Conservation (phyloP, 2,888 invertebrate species). For the Acronicta psi region DNA sequence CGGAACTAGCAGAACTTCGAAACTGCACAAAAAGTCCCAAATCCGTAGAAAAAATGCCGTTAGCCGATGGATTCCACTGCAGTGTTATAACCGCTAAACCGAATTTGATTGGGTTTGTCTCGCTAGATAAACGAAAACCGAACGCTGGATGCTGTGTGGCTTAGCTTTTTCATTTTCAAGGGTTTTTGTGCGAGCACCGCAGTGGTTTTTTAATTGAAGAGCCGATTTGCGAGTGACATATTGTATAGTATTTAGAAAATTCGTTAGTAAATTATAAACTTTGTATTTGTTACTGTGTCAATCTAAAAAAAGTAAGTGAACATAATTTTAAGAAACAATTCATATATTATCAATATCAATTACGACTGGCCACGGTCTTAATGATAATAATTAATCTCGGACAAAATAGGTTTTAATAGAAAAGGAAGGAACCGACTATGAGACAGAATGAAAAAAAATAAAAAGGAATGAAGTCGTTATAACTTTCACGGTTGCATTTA, state of each 20-base stretch:
- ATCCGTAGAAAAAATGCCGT: conserved; percentile 45
- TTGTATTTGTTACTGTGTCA: too few species aligned
- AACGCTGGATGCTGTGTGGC: conserved; percentile 23
- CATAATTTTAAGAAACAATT: not conserved
- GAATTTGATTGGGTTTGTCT: conserved; percentile 56
- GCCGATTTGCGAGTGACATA: not conserved
- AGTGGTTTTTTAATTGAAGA: conserved; percentile 48
- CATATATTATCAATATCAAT: not conserved
- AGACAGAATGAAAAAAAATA: conserved; percentile 17
- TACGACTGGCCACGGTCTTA: not conserved
- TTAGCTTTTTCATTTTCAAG: conserved; percentile 34
- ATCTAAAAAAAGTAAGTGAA: too few species aligned
- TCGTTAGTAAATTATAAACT: too few species aligned
- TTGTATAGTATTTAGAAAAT: not conserved
- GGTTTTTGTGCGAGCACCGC: conserved; percentile 34
- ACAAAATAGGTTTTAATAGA: conserved; percentile 1
- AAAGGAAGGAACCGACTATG: not conserved
- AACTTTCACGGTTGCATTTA: conserved; percentile 45
- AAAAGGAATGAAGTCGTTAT: conserved; percentile 42
- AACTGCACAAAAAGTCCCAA: conserved; percentile 39
- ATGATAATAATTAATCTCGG: conserved; percentile 1
- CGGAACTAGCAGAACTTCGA: conserved; percentile 22
- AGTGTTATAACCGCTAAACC: conserved; percentile 60
- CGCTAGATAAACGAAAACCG: conserved; percentile 41
- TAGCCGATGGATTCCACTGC: conserved; percentile 42